phyloP scores from a whole-genome alignment of 2,888 invertebrate genomes.

The Stenoptilia bipunctidactyla region DNA sequence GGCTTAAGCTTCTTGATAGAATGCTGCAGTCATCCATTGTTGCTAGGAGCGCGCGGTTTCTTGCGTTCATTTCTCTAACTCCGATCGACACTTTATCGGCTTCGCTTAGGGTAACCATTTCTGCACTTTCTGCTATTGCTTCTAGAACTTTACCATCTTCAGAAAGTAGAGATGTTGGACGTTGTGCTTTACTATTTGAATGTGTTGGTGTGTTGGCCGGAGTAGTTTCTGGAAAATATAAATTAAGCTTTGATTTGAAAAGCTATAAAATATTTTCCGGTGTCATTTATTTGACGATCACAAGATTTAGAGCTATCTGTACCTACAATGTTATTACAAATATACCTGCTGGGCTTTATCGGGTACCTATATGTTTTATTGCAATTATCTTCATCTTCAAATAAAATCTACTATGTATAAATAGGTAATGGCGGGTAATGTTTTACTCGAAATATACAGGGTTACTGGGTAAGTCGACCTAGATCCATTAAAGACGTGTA shows the following conservation, averaged over 20 bases:
- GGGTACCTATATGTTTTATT: too few relatives aligned
- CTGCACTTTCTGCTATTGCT: constrained; percentile 77
- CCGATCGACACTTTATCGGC: constrained; percentile 51
- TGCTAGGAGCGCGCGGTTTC: constrained; percentile 61
- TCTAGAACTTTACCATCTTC: constrained; percentile 75
- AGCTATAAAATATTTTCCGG: neutral
- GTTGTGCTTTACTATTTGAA: constrained; percentile 43
- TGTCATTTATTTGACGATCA: too few relatives aligned
- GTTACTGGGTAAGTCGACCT: too few relatives aligned
- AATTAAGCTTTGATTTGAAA: too few relatives aligned
- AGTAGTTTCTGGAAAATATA: constrained; percentile 43
- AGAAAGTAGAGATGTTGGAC: constrained; percentile 74
- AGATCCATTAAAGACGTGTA: too few relatives aligned
- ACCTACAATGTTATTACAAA: too few relatives aligned
- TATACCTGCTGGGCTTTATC: too few relatives aligned
- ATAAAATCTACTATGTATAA: too few relatives aligned
- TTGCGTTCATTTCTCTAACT: constrained; percentile 56
- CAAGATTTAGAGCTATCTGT: too few relatives aligned
- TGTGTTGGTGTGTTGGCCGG: constrained; percentile 61
- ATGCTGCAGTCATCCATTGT: constrained; percentile 69
- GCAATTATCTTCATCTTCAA: too few relatives aligned
- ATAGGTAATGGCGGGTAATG: too few relatives aligned
- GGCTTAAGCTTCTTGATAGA: constrained; percentile 56
- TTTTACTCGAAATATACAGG: too few relatives aligned
- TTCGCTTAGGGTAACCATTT: constrained; percentile 76